A percentile compares a stretch with the other conserved stretches of the same genome.
Conservation (phyloP, 2,797 vertebrate genomes). For the Acrossocheilus fasciatus region DNA sequence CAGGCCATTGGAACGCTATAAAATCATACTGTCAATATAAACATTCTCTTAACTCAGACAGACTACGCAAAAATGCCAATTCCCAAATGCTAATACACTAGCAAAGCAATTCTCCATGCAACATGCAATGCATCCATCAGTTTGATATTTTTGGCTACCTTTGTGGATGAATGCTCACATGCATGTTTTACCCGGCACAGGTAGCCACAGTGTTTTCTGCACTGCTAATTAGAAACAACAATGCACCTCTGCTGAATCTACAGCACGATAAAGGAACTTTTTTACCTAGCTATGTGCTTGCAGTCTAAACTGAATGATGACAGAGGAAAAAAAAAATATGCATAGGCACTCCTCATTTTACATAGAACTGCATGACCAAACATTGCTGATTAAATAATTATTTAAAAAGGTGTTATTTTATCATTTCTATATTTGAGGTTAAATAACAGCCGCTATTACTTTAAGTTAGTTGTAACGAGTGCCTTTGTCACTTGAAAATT, state of each 20-base stretch:
- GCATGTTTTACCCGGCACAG: constrained; percentile 4
- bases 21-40: neutral
- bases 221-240: neutral
- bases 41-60: neutral
- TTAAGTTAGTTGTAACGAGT: neutral
- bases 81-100: neutral
- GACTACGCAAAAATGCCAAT: neutral
- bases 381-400: neutral
- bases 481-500: neutral
- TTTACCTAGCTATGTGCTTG: neutral
- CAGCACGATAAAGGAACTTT: neutral
- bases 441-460: neutral
- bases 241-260: neutral
- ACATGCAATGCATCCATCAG: neutral
- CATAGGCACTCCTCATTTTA: neutral
- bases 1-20: neutral
- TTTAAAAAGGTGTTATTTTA: neutral
- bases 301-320: neutral
- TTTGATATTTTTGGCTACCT: neutral
- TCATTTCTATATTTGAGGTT: neutral
- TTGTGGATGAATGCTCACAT: neutral
- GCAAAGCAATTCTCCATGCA: neutral
- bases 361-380: neutral
- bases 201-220: neutral
- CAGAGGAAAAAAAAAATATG: neutral